These are phyloP conservation scores for Caenorhabditis imperialis DNA, from an alignment of 2,888 invertebrate species.

Conservation along the genomic window DNA sequence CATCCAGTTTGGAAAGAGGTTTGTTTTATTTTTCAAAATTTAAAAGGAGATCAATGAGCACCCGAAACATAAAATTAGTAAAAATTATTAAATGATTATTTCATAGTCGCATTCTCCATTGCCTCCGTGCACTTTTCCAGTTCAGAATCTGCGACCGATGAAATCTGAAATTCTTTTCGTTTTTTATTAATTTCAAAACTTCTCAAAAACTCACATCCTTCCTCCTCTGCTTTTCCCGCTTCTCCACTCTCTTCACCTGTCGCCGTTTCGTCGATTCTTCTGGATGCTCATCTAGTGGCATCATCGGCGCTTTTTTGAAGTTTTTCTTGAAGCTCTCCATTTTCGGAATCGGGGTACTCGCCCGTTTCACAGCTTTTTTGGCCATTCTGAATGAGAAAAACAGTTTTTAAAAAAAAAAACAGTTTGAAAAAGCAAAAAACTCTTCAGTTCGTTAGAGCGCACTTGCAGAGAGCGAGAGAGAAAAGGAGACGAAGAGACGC, in stretches of 20 bases:
- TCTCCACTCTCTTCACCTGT: slow-evolving; percentile 12
- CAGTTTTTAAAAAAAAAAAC: too few species aligned
- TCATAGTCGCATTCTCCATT: background rate
- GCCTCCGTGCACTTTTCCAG: slow-evolving; percentile 17
- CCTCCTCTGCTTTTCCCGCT: slow-evolving; percentile 31
- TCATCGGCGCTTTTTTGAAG: background rate
- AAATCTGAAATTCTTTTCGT: slow-evolving; percentile 13
- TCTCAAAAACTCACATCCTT: slow-evolving; percentile 32
- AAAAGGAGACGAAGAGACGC: slow-evolving; percentile 29
- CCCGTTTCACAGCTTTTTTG: background rate
- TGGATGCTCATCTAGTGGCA: slow-evolving; percentile 10
- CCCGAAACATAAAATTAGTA: background rate
- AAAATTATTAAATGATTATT: background rate
- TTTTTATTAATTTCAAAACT: background rate
- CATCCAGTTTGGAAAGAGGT: slow-evolving; percentile 32
- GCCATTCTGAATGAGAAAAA: too few species aligned
- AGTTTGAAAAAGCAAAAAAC: background rate
- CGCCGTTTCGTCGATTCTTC: slow-evolving; percentile 2
- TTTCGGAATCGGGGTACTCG: too few species aligned
- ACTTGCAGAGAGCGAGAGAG: background rate
- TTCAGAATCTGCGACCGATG: background rate
- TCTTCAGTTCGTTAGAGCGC: slow-evolving; percentile 18
- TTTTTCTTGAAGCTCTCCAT: too few species aligned
- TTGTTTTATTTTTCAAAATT: slow-evolving; percentile 13
- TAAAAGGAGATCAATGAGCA: background rate